Evolutionary conservation across 2,888 invertebrate species (phyloP).

Genomic region (Folsomia manolachei): DNA sequence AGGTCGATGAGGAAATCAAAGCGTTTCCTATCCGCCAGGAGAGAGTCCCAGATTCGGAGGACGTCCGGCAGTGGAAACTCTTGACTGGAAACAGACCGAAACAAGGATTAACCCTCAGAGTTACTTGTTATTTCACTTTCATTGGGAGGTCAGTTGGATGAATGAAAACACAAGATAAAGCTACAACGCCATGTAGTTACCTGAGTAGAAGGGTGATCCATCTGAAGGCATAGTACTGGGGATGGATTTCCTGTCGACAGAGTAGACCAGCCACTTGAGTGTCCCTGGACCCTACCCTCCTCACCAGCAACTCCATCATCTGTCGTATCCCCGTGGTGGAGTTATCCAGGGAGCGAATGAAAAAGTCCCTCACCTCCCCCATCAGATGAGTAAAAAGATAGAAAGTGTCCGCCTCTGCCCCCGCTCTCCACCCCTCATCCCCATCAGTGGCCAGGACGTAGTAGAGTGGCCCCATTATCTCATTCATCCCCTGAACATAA

Average conservation of each 20-base stretch:
- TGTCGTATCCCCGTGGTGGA: slow-evolving; percentile 85
- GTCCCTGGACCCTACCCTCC: slow-evolving; percentile 74
- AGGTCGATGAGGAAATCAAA: slow-evolving; percentile 88
- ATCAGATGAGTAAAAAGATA: slow-evolving; percentile 98
- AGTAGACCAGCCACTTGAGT: slow-evolving; percentile 72
- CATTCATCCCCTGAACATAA: slow-evolving; percentile 97
- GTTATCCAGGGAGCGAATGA: slow-evolving; percentile 92
- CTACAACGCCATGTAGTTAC: too few species aligned
- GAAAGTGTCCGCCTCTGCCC: slow-evolving; percentile 96
- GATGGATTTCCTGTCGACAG: slow-evolving; percentile 79
- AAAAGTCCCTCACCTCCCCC: slow-evolving; percentile 96
- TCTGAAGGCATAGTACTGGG: slow-evolving; percentile 66
- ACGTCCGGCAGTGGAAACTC: slow-evolving; percentile 97
- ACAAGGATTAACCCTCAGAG: too few species aligned
- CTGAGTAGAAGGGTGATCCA: slow-evolving; percentile 81
- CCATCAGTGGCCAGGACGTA: slow-evolving; percentile 93
- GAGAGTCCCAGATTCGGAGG: slow-evolving; percentile 93
- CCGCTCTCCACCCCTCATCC: slow-evolving; percentile 71
- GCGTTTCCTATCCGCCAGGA: slow-evolving; percentile 84
- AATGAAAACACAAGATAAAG: too few species aligned
- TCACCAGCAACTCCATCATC: slow-evolving; percentile 80
- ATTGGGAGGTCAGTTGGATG: too few species aligned
- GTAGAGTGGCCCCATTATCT: slow-evolving; percentile 97
- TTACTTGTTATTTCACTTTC: too few species aligned
- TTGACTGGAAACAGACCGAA: too few species aligned